These are phyloP conservation scores for Chinchilla lanigera DNA, from an alignment of 2,113 vertebrate species.

Conservation along the genomic window DNA sequence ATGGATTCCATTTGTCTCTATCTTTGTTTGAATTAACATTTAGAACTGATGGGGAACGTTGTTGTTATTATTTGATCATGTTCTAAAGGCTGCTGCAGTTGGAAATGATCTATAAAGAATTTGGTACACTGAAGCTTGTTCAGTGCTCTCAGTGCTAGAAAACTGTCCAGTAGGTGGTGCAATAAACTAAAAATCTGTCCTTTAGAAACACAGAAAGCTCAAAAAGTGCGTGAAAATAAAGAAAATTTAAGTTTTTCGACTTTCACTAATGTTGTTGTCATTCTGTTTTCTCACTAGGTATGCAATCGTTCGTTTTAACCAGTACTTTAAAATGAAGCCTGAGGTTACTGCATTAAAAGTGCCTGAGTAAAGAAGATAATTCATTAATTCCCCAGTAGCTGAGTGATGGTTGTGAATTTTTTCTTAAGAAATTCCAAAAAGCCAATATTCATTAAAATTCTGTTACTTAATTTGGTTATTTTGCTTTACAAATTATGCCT, in stretches of 20 bases:
- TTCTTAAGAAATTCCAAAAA: constrained; percentile 85
- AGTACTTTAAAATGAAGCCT: constrained; percentile 98
- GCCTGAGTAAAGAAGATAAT: constrained; percentile 89
- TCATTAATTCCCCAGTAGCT: constrained; percentile 75
- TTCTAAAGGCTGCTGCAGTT: not conserved
- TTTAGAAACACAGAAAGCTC: not conserved
- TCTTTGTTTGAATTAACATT: not conserved
- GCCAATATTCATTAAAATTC: constrained; percentile 85
- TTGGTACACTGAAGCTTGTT: not conserved
- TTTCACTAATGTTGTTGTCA: constrained; percentile 61
- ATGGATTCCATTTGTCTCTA: not conserved
- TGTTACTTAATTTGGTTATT: constrained; percentile 86
- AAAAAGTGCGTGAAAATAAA: not conserved
- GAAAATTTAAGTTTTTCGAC: not conserved
- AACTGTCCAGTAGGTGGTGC: constrained; percentile 83
- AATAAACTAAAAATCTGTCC: constrained; percentile 54
- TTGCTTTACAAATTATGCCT: constrained; percentile 87
- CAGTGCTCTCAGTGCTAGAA: not conserved
- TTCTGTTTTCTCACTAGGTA: constrained; percentile 88
- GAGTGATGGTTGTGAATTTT: constrained; percentile 78
- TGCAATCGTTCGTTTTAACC: constrained; percentile 96
- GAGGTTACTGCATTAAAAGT: constrained; percentile 91
- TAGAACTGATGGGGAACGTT: not conserved
- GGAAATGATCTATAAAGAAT: not conserved
- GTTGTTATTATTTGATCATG: constrained; percentile 9